These are phyloP conservation scores for Hypercompe scribonia DNA, from an alignment of 2,888 invertebrate species.

Conservation along the genomic window DNA sequence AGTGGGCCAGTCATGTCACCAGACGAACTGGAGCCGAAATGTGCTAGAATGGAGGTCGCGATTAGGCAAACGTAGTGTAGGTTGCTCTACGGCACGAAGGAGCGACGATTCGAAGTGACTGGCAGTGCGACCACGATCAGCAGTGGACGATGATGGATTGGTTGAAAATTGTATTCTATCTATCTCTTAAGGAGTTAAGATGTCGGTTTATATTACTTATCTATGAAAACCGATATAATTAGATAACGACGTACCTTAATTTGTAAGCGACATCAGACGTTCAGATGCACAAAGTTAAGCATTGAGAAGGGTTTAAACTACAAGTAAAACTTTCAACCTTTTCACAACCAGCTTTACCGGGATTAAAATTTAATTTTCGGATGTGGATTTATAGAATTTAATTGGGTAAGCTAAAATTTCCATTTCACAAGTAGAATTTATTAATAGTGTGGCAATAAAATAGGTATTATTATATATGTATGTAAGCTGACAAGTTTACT, in stretches of 20 bases:
- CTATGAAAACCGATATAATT: slow-evolving; percentile 1
- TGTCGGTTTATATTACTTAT: too few relatives aligned
- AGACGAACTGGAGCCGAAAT: too few relatives aligned
- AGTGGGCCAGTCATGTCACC: too few relatives aligned
- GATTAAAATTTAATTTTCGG: slow-evolving; percentile 44
- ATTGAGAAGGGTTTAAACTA: slow-evolving; percentile 39
- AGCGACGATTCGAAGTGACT: too few relatives aligned
- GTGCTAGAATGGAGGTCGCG: too few relatives aligned
- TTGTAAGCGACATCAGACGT: slow-evolving; percentile 22
- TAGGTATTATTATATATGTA: background rate
- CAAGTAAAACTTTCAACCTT: slow-evolving; percentile 29
- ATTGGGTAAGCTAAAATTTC: background rate
- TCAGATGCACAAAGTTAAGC: slow-evolving; percentile 24
- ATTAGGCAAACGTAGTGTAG: too few relatives aligned
- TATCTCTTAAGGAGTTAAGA: too few relatives aligned
- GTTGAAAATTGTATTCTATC: too few relatives aligned
- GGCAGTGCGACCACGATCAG: too few relatives aligned
- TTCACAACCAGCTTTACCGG: slow-evolving; percentile 19
- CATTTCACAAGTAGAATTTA: background rate
- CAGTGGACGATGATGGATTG: too few relatives aligned
- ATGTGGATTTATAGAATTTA: slow-evolving; percentile 27
- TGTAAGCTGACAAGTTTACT: too few relatives aligned
- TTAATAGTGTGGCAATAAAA: background rate
- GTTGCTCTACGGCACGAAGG: too few relatives aligned
- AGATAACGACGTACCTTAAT: slow-evolving; percentile 22